Evolutionary conservation across 2,797 vertebrate genomes (phyloP).

Genomic region (Tadarida brasiliensis): DNA sequence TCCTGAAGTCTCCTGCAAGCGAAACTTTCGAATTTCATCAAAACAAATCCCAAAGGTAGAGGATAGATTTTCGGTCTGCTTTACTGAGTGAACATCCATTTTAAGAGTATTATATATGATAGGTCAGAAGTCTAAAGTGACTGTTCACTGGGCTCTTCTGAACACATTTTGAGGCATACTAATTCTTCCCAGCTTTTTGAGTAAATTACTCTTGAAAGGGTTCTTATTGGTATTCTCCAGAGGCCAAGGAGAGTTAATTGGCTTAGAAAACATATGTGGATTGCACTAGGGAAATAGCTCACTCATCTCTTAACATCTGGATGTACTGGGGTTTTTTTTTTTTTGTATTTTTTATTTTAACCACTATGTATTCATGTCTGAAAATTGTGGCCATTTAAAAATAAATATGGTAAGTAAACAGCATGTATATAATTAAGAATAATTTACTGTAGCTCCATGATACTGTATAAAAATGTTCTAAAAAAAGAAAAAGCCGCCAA

Average conservation of each 20-base stretch:
- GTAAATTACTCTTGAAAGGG: slow-evolving; percentile 43
- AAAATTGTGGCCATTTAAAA: slow-evolving; percentile 56
- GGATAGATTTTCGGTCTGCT: slow-evolving; percentile 29
- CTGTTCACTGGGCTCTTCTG: background rate
- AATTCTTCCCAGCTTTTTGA: slow-evolving; percentile 28
- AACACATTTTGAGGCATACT: slow-evolving; percentile 7
- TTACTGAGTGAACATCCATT: slow-evolving; percentile 4
- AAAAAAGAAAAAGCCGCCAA: background rate
- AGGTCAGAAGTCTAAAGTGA: background rate
- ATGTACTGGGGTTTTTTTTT: background rate
- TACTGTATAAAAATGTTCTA: background rate
- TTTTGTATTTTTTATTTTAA: slow-evolving; percentile 6
- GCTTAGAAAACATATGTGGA: slow-evolving; percentile 57
- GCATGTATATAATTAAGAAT: slow-evolving; percentile 45
- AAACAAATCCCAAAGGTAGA: slow-evolving; percentile 5
- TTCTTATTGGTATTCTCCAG: slow-evolving; percentile 22
- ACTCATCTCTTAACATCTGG: slow-evolving; percentile 64
- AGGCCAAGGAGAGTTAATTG: slow-evolving; percentile 40
- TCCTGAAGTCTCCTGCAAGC: background rate
- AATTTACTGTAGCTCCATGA: background rate
- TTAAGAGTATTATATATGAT: background rate
- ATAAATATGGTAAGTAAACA: slow-evolving; percentile 39
- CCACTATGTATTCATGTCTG: slow-evolving; percentile 19
- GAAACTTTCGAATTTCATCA: slow-evolving; percentile 40
- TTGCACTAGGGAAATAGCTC: slow-evolving; percentile 46